These are phyloP conservation scores for Istiophorus platypterus DNA, from an alignment of 2,113 vertebrate genomes.

Conservation along the genomic window DNA sequence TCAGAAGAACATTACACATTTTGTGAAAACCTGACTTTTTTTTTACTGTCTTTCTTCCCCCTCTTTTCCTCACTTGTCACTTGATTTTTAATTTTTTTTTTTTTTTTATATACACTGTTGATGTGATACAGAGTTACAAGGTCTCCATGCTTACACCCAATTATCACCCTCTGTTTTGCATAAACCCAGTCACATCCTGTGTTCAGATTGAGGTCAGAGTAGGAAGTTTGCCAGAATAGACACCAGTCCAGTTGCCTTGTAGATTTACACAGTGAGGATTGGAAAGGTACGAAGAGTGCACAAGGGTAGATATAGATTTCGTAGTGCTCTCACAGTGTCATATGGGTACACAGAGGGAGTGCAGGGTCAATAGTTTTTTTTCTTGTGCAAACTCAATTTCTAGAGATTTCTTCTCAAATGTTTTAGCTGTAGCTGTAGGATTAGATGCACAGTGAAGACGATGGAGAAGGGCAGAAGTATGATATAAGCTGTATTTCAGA, in stretches of 20 bases:
- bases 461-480: background rate
- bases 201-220: slow-evolving; percentile 7
- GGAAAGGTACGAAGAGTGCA: slow-evolving; percentile 2
- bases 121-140: background rate
- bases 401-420: background rate
- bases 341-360: background rate
- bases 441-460: background rate
- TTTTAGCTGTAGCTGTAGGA: background rate
- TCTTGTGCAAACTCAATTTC: background rate
- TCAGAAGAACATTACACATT: no score
- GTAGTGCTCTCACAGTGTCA: background rate
- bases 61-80: background rate
- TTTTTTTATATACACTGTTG: slow-evolving; percentile 4
- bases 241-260: slow-evolving; percentile 8
- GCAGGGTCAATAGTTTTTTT: background rate
- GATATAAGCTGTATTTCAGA: background rate
- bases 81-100: no score
- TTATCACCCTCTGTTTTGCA: slow-evolving; percentile 6
- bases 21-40: background rate
- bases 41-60: background rate
- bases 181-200: background rate
- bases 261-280: slow-evolving; percentile 11
- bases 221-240: background rate
- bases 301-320: slow-evolving; percentile 2
- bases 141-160: background rate